A percentile compares a stretch with the other conserved stretches of the same genome.
phyloP scores from a whole-genome alignment of 2,113 vertebrate genomes.

The Noctilio leporinus region DNA sequence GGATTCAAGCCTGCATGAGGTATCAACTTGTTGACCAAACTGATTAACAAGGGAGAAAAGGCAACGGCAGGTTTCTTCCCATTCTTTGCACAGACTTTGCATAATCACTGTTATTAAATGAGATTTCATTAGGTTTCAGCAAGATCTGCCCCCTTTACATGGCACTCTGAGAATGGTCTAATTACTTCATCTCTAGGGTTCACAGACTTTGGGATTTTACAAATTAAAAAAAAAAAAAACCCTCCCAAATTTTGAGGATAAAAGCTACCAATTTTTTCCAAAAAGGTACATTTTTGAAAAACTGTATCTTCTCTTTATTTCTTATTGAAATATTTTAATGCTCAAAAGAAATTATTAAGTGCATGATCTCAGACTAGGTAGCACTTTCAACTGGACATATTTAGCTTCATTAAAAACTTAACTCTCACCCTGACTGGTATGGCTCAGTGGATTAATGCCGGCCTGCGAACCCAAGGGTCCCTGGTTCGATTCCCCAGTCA shows the following conservation, averaged over 20 bases:
- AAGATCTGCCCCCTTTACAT: not conserved
- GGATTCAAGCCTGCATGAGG: not conserved
- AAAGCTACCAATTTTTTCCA: not conserved
- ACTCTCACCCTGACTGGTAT: not conserved
- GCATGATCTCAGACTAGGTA: not conserved
- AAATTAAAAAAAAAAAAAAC: not conserved
- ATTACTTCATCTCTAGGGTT: not conserved
- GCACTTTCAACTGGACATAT: not conserved
- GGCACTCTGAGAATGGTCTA: not conserved
- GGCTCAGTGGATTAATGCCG: no score
- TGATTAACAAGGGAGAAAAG: not conserved
- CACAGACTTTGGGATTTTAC: not conserved
- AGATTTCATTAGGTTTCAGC: slow-evolving; percentile 6
- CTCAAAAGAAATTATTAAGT: not conserved
- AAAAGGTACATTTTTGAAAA: not conserved
- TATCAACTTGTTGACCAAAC: not conserved
- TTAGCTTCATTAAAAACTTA: not conserved
- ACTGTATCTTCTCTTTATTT: not conserved
- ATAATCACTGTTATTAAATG: not conserved
- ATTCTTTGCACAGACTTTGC: not conserved
- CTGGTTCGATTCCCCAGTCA: no score
- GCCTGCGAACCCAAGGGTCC: no score
- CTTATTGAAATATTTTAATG: not conserved
- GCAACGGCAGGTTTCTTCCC: not conserved
- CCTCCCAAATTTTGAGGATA: not conserved